phyloP scores from a whole-genome alignment of 2,797 vertebrate genomes.

The Rhynchonycteris naso region DNA sequence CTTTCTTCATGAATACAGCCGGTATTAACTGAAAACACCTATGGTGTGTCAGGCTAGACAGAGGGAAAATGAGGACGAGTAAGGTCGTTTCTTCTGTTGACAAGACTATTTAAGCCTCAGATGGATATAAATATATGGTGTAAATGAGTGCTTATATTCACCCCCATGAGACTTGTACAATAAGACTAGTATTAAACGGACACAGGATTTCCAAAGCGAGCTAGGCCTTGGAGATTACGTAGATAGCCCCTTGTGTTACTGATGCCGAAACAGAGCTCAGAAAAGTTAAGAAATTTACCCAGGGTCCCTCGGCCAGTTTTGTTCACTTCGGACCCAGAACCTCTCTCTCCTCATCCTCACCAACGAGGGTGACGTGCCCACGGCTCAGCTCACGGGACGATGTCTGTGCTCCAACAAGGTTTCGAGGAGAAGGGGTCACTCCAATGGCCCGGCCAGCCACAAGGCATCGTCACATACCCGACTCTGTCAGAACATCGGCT shows the following conservation, averaged over 20 bases:
- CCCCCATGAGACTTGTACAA: not conserved
- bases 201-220: not conserved
- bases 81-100: not conserved
- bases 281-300: too few relatives aligned
- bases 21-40: not conserved
- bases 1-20: not conserved
- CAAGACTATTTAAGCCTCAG: not conserved
- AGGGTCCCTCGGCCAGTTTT: not conserved
- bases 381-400: rapidly evolving
- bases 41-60: not conserved
- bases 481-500: not conserved
- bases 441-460: rapidly evolving
- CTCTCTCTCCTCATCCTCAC: not conserved
- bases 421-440: not conserved
- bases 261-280: not conserved
- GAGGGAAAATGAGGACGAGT: not conserved
- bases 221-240: not conserved
- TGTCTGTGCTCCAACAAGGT: not conserved
- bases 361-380: not conserved
- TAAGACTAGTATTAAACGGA: rapidly evolving
- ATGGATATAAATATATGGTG: not conserved
- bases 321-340: not conserved
- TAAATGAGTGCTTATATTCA: not conserved
- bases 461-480: rapidly evolving
- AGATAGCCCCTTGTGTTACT: not conserved